phyloP scores from a whole-genome alignment of 2,113 vertebrate genomes.

The Neopipo cinnamomea region DNA sequence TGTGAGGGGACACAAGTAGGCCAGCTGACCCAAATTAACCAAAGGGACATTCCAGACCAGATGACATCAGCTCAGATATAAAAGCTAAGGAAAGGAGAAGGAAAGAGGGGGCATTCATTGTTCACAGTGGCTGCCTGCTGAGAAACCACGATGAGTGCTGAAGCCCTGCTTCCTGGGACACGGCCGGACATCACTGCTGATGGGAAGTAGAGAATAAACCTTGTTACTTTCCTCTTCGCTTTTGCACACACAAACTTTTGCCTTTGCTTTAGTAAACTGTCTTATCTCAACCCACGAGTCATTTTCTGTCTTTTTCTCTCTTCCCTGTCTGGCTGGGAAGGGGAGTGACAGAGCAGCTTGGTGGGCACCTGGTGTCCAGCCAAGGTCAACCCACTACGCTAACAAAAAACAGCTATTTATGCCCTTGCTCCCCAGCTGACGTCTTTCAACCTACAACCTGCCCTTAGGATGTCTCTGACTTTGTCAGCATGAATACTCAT shows the following conservation, averaged over 20 bases:
- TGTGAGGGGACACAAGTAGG: neutral
- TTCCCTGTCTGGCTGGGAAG: neutral
- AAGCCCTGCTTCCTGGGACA: neutral
- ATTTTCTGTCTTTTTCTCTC: neutral
- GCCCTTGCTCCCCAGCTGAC: neutral
- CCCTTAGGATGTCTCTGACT: neutral
- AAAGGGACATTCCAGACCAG: neutral
- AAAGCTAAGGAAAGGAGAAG: neutral
- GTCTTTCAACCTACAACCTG: neutral
- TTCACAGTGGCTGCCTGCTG: neutral
- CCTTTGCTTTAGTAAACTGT: neutral
- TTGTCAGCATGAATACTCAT: neutral
- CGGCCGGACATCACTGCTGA: neutral
- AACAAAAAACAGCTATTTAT: neutral
- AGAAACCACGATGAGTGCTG: neutral
- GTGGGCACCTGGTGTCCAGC: neutral
- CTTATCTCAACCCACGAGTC: neutral
- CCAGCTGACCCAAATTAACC: neutral
- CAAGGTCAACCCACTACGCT: neutral
- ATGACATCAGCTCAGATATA: neutral
- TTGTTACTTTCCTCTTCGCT: neutral
- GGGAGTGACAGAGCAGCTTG: neutral
- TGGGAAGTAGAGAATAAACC: neutral
- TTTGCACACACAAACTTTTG: neutral
- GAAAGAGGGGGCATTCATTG: neutral